phyloP scores from a whole-genome alignment of 2,797 vertebrate species.

The Hypotaenidia philippensis region DNA sequence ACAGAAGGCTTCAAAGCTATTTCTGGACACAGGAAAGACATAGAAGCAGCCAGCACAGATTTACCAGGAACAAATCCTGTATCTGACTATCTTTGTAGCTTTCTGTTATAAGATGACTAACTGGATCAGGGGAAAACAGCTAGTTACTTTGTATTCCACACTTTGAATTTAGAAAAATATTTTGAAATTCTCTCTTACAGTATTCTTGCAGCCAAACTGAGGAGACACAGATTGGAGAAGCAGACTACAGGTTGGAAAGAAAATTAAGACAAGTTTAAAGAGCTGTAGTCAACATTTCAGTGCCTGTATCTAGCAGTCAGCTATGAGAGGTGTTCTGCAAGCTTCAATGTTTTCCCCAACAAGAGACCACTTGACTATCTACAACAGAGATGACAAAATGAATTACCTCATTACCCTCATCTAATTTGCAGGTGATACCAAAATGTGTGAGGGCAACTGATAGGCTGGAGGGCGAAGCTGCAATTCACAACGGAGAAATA shows the following conservation, averaged over 20 bases:
- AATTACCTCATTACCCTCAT: neutral
- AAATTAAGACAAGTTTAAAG: neutral
- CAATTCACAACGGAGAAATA: neutral
- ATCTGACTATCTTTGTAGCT: neutral
- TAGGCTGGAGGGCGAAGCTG: neutral
- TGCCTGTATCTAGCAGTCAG: neutral
- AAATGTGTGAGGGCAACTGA: neutral
- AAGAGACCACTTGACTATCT: neutral
- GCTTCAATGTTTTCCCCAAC: neutral
- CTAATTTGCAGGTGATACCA: neutral
- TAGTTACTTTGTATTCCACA: neutral
- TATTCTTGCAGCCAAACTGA: neutral
- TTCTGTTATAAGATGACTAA: neutral
- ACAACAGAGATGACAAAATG: neutral
- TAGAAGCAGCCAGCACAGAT: neutral
- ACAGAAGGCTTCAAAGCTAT: neutral
- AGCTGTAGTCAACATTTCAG: neutral
- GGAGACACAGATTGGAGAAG: neutral
- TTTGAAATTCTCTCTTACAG: neutral
- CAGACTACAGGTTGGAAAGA: neutral
- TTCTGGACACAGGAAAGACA: neutral
- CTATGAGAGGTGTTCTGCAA: neutral
- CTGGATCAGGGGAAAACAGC: neutral
- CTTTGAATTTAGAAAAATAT: neutral
- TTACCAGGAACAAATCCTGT: neutral